A percentile compares a stretch with the other conserved stretches of the same genome.
These are phyloP conservation scores for Athene noctua DNA, from an alignment of 2,113 vertebrate species.

Conservation along the genomic window DNA sequence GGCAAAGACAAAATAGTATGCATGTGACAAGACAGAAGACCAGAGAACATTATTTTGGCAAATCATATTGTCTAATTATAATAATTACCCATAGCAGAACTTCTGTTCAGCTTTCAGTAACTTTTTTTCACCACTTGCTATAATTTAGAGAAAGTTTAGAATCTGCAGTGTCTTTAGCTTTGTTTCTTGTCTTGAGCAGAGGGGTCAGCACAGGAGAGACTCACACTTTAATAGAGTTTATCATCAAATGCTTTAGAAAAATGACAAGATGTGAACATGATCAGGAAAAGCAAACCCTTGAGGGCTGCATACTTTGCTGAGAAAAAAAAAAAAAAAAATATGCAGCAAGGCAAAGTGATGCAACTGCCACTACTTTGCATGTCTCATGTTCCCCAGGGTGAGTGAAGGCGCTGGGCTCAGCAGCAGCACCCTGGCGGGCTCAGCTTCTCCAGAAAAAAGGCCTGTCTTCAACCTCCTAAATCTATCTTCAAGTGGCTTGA, in stretches of 20 bases:
- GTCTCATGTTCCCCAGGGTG: not conserved
- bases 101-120: not conserved
- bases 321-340: not conserved
- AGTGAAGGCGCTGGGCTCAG: not conserved
- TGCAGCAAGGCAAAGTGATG: not conserved
- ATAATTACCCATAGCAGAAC: not conserved
- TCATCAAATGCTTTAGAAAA: not conserved
- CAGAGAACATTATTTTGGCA: not conserved
- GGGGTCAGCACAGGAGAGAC: not conserved
- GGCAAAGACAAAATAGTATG: not conserved
- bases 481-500: not conserved
- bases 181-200: not conserved
- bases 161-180: not conserved
- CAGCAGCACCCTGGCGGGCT: not conserved
- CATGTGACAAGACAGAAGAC: not conserved
- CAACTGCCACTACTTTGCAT: rapidly evolving
- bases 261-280: not conserved
- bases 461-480: rapidly evolving
- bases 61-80: not conserved
- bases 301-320: not conserved
- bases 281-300: not conserved
- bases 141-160: not conserved
- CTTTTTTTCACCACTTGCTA: not conserved
- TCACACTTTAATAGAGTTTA: not conserved
- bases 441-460: not conserved